A percentile compares a stretch with the other conserved stretches of the same genome.
Evolutionary conservation across 1,140 invertebrate species (phyloP).

Genomic region (Triops cancriformis): DNA sequence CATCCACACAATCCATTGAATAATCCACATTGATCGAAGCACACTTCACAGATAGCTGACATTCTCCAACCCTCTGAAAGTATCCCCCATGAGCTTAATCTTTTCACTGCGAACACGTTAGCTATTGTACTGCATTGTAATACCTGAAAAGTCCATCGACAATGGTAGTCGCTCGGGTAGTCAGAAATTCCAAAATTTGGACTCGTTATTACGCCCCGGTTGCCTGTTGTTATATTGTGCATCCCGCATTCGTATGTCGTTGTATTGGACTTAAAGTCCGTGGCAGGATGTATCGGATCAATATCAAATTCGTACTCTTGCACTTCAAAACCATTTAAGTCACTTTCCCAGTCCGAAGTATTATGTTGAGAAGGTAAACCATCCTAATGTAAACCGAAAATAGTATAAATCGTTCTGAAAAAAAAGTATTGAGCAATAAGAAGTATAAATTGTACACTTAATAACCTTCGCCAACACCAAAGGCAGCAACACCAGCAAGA

Average conservation of each 20-base stretch:
- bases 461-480: neutral
- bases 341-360: neutral
- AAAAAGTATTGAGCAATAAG: too few species aligned
- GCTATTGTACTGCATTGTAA: too few species aligned
- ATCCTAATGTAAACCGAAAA: neutral
- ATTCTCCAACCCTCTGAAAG: neutral
- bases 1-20: neutral
- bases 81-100: neutral
- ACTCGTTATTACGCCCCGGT: neutral
- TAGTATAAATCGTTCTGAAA: too few species aligned
- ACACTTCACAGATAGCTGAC: conserved; percentile 2
- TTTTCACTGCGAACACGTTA: neutral
- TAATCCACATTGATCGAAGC: neutral
- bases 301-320: neutral
- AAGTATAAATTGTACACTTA: neutral
- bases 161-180: conserved; percentile 18
- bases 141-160: conserved; percentile 18
- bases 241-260: neutral
- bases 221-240: neutral
- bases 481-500: neutral
- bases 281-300: neutral
- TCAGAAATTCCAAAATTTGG: conserved; percentile 2
- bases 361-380: neutral
- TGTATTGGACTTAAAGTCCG: neutral
- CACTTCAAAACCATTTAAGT: neutral